These are phyloP conservation scores for Antidorcas marsupialis DNA, from an alignment of 2,113 vertebrate genomes.

Conservation along the genomic window DNA sequence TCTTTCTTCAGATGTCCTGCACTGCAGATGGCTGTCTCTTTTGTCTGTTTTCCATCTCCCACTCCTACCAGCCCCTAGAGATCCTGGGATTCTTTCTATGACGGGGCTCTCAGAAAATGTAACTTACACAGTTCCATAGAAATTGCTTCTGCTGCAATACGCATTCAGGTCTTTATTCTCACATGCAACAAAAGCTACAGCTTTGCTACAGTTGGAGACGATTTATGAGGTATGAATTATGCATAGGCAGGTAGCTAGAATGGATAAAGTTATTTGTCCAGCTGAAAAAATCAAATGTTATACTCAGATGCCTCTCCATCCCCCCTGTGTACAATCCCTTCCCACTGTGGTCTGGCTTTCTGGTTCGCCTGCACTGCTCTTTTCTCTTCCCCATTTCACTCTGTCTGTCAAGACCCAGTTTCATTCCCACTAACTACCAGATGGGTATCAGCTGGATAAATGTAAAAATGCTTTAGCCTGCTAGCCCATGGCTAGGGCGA, in stretches of 20 bases:
- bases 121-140: background rate
- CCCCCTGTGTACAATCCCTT: background rate
- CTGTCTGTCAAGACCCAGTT: background rate
- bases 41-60: background rate
- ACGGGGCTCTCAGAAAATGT: background rate
- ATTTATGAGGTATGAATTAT: constrained; percentile 4
- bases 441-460: background rate
- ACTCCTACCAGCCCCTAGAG: background rate
- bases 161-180: background rate
- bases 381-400: background rate
- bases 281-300: background rate
- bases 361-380: background rate
- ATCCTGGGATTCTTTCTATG: background rate
- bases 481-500: background rate
- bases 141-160: background rate
- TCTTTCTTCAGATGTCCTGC: background rate
- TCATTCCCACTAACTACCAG: background rate
- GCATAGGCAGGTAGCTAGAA: background rate
- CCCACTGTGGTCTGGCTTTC: background rate
- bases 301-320: background rate
- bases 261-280: background rate
- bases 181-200: background rate
- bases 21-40: background rate
- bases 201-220: background rate
- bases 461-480: background rate